A percentile compares a stretch with the other conserved stretches of the same genome.
Evolutionary conservation across 2,797 vertebrate species (phyloP).

Genomic region (Ibycter americanus): DNA sequence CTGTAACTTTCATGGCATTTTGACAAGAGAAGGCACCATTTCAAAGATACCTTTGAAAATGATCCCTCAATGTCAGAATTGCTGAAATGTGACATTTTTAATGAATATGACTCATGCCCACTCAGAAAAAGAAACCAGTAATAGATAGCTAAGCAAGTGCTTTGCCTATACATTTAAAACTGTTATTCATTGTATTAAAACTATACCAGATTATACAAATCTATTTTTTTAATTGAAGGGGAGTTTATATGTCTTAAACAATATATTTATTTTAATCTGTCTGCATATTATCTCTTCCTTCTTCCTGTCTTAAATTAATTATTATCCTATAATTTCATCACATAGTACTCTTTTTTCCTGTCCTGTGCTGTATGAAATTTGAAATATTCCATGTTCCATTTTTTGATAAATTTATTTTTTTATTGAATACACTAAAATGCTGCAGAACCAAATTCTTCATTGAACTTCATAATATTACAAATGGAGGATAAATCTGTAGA

Average conservation of each 20-base stretch:
- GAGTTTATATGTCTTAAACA: background rate
- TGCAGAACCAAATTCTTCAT: background rate
- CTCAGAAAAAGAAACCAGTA: background rate
- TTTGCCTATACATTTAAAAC: background rate
- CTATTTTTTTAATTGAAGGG: no score
- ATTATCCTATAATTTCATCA: background rate
- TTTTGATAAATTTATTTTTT: background rate
- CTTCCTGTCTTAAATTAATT: background rate
- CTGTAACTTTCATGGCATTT: background rate
- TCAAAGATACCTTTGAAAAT: background rate
- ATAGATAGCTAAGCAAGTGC: background rate
- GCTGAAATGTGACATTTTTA: background rate
- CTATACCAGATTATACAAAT: background rate
- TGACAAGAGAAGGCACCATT: background rate
- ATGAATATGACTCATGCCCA: background rate
- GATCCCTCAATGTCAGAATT: background rate
- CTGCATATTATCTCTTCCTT: background rate
- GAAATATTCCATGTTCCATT: background rate
- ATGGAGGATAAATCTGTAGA: background rate
- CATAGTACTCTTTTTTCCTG: background rate
- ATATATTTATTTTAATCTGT: background rate
- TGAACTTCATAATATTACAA: background rate
- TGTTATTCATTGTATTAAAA: background rate
- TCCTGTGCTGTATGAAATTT: background rate
- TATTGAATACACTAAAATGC: background rate